These are phyloP conservation scores for Zaprionus lachaisei DNA, from an alignment of 1,140 invertebrate species.

Conservation along the genomic window DNA sequence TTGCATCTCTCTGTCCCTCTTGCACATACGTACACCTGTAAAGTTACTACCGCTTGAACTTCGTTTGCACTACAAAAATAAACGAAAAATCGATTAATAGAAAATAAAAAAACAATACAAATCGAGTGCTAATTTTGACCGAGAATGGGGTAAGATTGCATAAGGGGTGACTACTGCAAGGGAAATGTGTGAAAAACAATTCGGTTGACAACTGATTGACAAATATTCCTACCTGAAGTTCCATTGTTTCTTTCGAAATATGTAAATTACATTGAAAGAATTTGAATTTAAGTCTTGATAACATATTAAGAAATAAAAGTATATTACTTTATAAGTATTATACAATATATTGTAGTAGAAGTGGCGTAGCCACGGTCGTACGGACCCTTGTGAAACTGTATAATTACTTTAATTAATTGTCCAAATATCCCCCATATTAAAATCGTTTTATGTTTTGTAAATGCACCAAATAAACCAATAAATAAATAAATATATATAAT, in stretches of 20 bases:
- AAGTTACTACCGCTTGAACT: constrained; percentile 18
- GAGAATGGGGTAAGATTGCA: neutral
- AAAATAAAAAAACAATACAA: neutral
- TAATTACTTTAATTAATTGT: too few relatives aligned
- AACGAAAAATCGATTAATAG: neutral
- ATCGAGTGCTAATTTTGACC: neutral
- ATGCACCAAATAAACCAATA: too few relatives aligned
- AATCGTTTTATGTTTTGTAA: too few relatives aligned
- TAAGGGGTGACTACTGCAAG: neutral
- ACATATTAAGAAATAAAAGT: too few relatives aligned
- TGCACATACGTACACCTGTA: constrained; percentile 32
- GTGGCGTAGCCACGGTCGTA: too few relatives aligned
- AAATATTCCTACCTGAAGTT: neutral
- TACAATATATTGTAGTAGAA: too few relatives aligned
- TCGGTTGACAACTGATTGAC: neutral
- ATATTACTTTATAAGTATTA: too few relatives aligned
- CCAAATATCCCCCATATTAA: too few relatives aligned
- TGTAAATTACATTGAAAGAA: neutral
- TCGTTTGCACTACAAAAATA: neutral
- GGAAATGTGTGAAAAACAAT: neutral
- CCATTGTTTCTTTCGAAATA: neutral
- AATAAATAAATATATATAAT: too few relatives aligned
- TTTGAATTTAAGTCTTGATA: too few relatives aligned
- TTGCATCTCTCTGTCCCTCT: constrained; percentile 19
- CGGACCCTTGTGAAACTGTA: too few relatives aligned